Evolutionary conservation across 2,888 invertebrate species (phyloP).

Genomic region (Cheilosia scutellata): DNA sequence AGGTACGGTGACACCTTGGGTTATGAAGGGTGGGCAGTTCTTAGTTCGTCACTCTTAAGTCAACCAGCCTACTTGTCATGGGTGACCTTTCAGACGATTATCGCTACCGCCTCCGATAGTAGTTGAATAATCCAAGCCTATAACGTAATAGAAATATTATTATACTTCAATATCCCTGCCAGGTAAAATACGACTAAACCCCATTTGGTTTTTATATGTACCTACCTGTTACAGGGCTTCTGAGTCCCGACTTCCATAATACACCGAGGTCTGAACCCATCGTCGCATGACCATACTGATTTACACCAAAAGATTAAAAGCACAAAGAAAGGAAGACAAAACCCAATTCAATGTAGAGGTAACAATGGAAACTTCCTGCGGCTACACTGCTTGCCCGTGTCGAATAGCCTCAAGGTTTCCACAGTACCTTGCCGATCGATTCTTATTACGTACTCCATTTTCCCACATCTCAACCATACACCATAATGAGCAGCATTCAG

Average conservation of each 20-base stretch:
- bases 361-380: constrained; percentile 46
- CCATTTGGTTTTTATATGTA: not conserved
- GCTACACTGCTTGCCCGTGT: constrained; percentile 34
- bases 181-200: not conserved
- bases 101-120: too few species aligned
- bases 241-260: constrained; percentile 1
- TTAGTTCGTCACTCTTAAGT: too few species aligned
- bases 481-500: constrained; percentile 35
- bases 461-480: constrained; percentile 18
- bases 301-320: constrained; percentile 1
- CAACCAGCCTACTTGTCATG: too few species aligned
- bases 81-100: too few species aligned
- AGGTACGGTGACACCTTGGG: too few species aligned
- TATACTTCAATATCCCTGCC: not conserved
- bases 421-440: constrained; percentile 7
- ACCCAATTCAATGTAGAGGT: constrained; percentile 3
- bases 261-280: not conserved
- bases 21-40: too few species aligned
- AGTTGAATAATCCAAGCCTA: too few species aligned
- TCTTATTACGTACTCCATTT: constrained; percentile 13
- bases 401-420: constrained; percentile 23
- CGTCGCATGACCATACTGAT: constrained; percentile 10
- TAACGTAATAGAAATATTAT: too few species aligned
- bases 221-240: not conserved
- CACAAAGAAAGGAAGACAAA: constrained; percentile 23